phyloP scores from a whole-genome alignment of 2,888 invertebrate genomes.

The Zelleria hepariella region DNA sequence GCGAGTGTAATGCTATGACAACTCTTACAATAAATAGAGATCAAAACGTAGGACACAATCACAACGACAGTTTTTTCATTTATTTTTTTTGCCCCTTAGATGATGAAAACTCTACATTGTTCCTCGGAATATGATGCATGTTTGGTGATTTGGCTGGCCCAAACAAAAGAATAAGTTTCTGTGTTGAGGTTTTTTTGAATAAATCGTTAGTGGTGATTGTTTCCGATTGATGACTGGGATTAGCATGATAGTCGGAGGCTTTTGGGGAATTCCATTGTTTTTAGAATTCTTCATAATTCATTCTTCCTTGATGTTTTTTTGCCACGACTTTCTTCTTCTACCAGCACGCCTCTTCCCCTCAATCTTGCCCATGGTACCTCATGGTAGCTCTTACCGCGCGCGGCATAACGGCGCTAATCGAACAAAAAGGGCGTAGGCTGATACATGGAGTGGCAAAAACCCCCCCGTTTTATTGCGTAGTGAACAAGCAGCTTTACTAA shows the following conservation, averaged over 20 bases:
- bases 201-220: constrained; percentile 57
- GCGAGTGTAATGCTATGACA: not conserved
- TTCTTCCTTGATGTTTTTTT: too few relatives aligned
- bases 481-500: too few relatives aligned
- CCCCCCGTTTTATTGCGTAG: too few relatives aligned
- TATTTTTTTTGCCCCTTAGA: constrained; percentile 28
- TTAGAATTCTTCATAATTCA: not conserved
- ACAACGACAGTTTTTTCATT: constrained; percentile 29
- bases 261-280: not conserved
- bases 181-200: constrained; percentile 55
- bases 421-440: too few relatives aligned
- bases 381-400: too few relatives aligned
- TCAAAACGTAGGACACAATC: not conserved
- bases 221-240: constrained; percentile 39
- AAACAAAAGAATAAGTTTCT: constrained; percentile 67
- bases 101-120: constrained; percentile 65
- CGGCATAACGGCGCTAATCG: too few relatives aligned
- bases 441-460: too few relatives aligned
- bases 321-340: too few relatives aligned
- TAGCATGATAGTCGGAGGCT: constrained; percentile 48
- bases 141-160: constrained; percentile 60
- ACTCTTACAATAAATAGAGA: not conserved
- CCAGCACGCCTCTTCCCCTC: too few relatives aligned
- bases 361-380: too few relatives aligned
- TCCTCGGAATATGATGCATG: constrained; percentile 61